phyloP scores from a whole-genome alignment of 2,797 vertebrate species.

The Tadarida brasiliensis region DNA sequence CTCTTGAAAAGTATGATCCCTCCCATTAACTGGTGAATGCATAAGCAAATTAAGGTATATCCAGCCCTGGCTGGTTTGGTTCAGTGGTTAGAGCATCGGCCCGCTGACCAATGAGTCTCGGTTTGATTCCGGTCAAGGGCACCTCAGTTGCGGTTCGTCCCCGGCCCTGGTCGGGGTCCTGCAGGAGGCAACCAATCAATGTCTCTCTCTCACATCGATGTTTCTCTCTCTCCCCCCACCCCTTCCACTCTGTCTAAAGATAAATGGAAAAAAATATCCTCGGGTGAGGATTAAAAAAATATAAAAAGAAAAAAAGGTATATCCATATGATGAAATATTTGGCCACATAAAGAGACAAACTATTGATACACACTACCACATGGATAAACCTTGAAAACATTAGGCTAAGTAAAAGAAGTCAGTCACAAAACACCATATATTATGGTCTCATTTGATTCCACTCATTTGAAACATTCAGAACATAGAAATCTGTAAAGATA shows the following conservation, averaged over 20 bases:
- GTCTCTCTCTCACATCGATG: too few species aligned
- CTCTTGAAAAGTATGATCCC: neutral
- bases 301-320: neutral
- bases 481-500: neutral
- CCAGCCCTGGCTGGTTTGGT: neutral
- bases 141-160: too few species aligned
- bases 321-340: neutral
- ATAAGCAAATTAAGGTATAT: neutral
- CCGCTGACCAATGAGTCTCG: too few species aligned
- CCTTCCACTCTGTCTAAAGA: too few species aligned
- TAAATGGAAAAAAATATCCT: too few species aligned
- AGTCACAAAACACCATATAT: neutral
- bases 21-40: neutral
- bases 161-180: too few species aligned
- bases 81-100: too few species aligned
- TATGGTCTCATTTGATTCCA: neutral
- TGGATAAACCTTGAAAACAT: neutral
- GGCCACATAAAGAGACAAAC: neutral
- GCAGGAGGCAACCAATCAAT: too few species aligned
- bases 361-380: neutral
- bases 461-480: neutral
- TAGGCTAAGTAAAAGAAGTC: neutral
- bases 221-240: too few species aligned
- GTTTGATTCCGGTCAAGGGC: too few species aligned
- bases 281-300: too few species aligned